A percentile compares a stretch with the other conserved stretches of the same genome.
Evolutionary conservation across 2,113 vertebrate species (phyloP).

Genomic region (Cricetomys ansorgei): DNA sequence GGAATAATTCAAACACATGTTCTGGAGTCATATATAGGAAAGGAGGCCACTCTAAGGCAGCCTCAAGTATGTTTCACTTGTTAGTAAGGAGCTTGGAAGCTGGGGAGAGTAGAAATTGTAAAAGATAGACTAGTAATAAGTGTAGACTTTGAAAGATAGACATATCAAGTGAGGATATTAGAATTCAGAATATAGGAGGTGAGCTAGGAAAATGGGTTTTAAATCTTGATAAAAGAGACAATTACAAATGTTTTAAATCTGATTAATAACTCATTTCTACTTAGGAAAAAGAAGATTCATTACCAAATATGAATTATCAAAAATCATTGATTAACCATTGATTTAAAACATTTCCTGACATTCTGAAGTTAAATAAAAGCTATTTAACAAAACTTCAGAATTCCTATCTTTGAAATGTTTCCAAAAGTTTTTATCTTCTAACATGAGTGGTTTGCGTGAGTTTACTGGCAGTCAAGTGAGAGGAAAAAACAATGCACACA

Average conservation of each 20-base stretch:
- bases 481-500: neutral
- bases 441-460: neutral
- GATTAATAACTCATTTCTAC: neutral
- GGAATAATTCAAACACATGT: neutral
- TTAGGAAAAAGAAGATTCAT: neutral
- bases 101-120: neutral
- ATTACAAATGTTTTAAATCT: neutral
- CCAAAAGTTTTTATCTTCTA: neutral
- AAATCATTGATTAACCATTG: neutral
- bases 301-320: neutral
- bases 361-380: neutral
- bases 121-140: neutral
- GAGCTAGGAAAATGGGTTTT: neutral
- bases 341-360: neutral
- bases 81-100: neutral
- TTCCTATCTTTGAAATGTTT: neutral
- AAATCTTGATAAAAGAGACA: neutral
- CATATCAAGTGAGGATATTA: neutral
- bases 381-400: neutral
- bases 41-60: neutral
- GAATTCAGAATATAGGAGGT: neutral
- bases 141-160: neutral
- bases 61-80: neutral
- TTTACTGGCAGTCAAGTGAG: neutral
- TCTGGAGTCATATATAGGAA: neutral